These are phyloP conservation scores for Sebastes aleutianus DNA, from an alignment of 2,797 vertebrate species.

Conservation along the genomic window DNA sequence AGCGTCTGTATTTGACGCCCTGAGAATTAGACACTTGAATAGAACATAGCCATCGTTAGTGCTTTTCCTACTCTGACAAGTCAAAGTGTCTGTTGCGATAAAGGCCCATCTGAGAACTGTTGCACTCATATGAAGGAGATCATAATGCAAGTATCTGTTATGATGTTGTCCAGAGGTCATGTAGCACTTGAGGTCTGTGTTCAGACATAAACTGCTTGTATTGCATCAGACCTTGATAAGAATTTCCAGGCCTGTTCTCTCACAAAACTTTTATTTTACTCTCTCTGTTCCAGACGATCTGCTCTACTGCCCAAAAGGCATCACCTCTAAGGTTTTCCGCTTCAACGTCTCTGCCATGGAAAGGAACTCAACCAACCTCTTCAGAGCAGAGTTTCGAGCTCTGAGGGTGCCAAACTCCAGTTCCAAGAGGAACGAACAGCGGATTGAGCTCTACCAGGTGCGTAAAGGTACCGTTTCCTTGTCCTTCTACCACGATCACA, in stretches of 20 bases:
- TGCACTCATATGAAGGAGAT: not conserved
- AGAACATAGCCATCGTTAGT: not conserved
- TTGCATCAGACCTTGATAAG: slow-evolving; percentile 15
- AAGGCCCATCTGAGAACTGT: not conserved
- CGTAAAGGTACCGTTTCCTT: slow-evolving; percentile 74
- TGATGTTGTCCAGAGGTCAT: not conserved
- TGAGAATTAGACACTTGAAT: not conserved
- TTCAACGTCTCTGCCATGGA: slow-evolving; percentile 93
- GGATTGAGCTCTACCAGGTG: slow-evolving; percentile 96
- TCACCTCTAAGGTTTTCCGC: slow-evolving; percentile 91
- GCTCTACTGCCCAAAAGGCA: slow-evolving; percentile 88
- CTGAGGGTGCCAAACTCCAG: slow-evolving; percentile 87
- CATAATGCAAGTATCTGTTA: not conserved
- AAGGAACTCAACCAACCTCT: slow-evolving; percentile 92
- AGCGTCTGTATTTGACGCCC: too few species aligned
- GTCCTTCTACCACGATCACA: slow-evolving; percentile 47
- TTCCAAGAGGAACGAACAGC: slow-evolving; percentile 91
- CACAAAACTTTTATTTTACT: slow-evolving; percentile 23
- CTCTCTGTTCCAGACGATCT: slow-evolving; percentile 85
- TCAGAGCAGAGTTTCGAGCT: slow-evolving; percentile 92
- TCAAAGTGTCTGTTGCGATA: not conserved
- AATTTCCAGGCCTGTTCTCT: not conserved
- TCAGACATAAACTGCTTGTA: not conserved
- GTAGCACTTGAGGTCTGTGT: not conserved
- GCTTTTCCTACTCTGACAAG: not conserved